Evolutionary conservation across 2,888 invertebrate species (phyloP).

Genomic region (Drosophila siamana): DNA sequence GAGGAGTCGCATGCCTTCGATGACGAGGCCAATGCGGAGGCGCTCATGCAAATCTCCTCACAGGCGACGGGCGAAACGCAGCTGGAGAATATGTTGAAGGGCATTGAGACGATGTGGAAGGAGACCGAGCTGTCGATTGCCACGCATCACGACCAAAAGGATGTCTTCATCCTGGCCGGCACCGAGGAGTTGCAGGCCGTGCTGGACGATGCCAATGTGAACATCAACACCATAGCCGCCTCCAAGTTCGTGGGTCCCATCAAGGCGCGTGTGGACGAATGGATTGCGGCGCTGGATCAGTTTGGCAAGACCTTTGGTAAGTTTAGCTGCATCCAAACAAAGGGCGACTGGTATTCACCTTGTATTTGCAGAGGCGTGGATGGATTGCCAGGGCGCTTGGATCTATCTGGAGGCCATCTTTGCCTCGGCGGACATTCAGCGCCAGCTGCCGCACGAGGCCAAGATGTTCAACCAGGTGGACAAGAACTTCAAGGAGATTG

Average conservation of each 20-base stretch:
- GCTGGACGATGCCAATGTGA: constrained; percentile 94
- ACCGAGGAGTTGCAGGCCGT: constrained; percentile 93
- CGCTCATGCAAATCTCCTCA: constrained; percentile 93
- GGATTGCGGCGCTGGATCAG: constrained; percentile 90
- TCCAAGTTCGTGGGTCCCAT: constrained; percentile 95
- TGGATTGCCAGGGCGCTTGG: constrained; percentile 96
- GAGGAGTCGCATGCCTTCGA: constrained; percentile 91
- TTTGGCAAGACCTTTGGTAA: constrained; percentile 92
- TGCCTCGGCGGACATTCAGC: constrained; percentile 96
- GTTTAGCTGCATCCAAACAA: background rate
- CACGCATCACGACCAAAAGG: constrained; percentile 92
- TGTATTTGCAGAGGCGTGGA: constrained; percentile 91
- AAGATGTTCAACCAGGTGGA: constrained; percentile 94
- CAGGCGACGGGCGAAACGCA: constrained; percentile 95
- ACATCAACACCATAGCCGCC: constrained; percentile 93
- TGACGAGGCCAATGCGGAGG: constrained; percentile 87
- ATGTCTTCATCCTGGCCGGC: constrained; percentile 93
- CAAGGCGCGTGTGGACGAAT: constrained; percentile 92
- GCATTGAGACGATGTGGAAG: constrained; percentile 94
- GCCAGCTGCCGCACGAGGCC: constrained; percentile 95
- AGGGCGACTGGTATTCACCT: too few species aligned
- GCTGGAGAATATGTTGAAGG: constrained; percentile 92
- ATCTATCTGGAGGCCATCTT: constrained; percentile 97
- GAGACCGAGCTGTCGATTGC: constrained; percentile 91
- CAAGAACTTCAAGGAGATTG: constrained; percentile 95